Percentiles rank a stretch among this genome's conserved stretches.
These are phyloP conservation scores for Sorex fumeus DNA, from an alignment of 2,113 vertebrate genomes.

Conservation along the genomic window DNA sequence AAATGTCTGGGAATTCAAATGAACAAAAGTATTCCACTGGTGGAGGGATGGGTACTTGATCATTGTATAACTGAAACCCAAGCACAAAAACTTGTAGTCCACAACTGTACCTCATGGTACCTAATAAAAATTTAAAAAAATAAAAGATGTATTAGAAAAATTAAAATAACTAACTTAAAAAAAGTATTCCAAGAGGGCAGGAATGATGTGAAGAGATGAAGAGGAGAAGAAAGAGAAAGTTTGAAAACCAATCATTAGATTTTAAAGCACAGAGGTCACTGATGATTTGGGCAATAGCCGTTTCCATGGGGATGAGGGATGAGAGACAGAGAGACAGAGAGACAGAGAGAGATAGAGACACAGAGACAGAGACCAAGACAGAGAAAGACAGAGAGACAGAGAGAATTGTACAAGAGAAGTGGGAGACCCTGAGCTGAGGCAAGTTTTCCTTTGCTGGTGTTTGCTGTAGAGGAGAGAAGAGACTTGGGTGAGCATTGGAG, in stretches of 20 bases:
- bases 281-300: neutral
- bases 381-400: too few relatives aligned
- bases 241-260: neutral
- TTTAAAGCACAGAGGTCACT: neutral
- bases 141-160: too few relatives aligned
- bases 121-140: too few relatives aligned
- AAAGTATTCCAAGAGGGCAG: constrained; percentile 53
- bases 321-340: neutral
- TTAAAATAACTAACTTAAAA: too few relatives aligned
- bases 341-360: too few relatives aligned
- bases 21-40: constrained; percentile 24
- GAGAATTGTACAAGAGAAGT: neutral
- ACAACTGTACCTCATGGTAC: too few relatives aligned
- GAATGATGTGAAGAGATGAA: neutral
- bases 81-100: too few relatives aligned
- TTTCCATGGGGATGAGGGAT: neutral
- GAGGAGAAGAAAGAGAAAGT: constrained; percentile 39
- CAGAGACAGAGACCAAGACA: too few relatives aligned
- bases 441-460: neutral
- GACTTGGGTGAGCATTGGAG: neutral
- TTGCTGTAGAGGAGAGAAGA: neutral
- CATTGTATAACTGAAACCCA: too few relatives aligned
- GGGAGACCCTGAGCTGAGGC: neutral
- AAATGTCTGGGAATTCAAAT: neutral
- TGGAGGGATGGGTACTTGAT: too few relatives aligned